A percentile compares a stretch with the other conserved stretches of the same genome.
phyloP scores from a whole-genome alignment of 53 echinoderm and acorn worm genomes.

The Crossaster papposus region DNA sequence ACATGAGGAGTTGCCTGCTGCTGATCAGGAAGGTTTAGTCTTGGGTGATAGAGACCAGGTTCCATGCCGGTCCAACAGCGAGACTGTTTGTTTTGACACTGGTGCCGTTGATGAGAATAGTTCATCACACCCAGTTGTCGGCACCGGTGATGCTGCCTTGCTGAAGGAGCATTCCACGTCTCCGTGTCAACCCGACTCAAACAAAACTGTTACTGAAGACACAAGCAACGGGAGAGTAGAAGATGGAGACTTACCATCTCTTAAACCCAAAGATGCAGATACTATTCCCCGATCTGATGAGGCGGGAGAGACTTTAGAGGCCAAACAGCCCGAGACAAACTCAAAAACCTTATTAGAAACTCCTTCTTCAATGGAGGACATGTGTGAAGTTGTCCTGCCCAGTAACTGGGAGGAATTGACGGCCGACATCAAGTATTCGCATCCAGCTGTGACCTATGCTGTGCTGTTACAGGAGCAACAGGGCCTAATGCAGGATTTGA shows the following conservation, averaged over 20 bases:
- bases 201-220: background rate
- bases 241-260: background rate
- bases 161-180: background rate
- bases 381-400: background rate
- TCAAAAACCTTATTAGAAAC: background rate
- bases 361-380: background rate
- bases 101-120: background rate
- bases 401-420: constrained; percentile 49
- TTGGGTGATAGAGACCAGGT: background rate
- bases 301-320: background rate
- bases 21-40: background rate
- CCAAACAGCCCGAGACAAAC: background rate
- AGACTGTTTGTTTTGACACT: too few relatives aligned
- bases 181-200: background rate
- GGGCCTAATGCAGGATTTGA: constrained; percentile 38
- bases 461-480: constrained; percentile 57
- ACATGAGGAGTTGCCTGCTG: background rate
- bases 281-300: background rate
- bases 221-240: background rate
- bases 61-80: background rate
- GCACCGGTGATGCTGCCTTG: background rate
- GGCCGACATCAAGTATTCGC: constrained; percentile 53
- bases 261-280: background rate
- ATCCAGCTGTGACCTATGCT: constrained; percentile 56
- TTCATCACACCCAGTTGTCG: too few relatives aligned